phyloP scores from a whole-genome alignment of 2,113 vertebrate genomes.

The Tursiops truncatus region DNA sequence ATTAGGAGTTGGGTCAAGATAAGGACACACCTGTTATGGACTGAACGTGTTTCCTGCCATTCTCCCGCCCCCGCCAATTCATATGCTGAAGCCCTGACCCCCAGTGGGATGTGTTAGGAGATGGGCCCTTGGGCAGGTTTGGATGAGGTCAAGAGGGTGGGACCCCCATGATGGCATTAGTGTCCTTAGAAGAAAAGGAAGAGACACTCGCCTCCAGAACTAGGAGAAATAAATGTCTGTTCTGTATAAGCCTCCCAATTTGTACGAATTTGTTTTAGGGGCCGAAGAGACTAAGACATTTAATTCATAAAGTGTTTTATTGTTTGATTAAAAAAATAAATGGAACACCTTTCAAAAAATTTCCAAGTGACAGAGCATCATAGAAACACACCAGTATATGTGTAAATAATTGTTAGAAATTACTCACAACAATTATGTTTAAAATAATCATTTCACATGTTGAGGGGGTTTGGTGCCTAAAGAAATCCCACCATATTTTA shows the following conservation, averaged over 20 bases:
- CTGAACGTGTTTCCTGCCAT: neutral
- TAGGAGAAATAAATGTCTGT: neutral
- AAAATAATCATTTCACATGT: neutral
- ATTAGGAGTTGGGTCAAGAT: neutral
- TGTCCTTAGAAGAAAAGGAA: neutral
- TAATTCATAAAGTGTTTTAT: neutral
- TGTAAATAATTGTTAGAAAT: neutral
- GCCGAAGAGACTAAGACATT: neutral
- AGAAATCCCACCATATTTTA: too few species aligned
- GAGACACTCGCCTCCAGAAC: too few species aligned
- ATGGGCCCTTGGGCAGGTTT: too few species aligned
- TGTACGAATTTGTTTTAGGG: neutral
- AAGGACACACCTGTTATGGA: too few species aligned
- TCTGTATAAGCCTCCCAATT: neutral
- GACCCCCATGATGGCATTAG: neutral
- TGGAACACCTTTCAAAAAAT: neutral
- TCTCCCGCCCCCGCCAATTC: fast-evolving
- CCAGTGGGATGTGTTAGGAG: neutral
- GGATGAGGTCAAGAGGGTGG: neutral
- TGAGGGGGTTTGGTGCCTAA: neutral
- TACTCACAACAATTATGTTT: neutral
- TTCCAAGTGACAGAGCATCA: neutral
- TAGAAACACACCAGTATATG: neutral
- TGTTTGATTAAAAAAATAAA: neutral
- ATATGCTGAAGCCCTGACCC: too few species aligned